Evolutionary conservation across 2,888 invertebrate genomes (phyloP).

Genomic region (Lacanobia wlatinum): DNA sequence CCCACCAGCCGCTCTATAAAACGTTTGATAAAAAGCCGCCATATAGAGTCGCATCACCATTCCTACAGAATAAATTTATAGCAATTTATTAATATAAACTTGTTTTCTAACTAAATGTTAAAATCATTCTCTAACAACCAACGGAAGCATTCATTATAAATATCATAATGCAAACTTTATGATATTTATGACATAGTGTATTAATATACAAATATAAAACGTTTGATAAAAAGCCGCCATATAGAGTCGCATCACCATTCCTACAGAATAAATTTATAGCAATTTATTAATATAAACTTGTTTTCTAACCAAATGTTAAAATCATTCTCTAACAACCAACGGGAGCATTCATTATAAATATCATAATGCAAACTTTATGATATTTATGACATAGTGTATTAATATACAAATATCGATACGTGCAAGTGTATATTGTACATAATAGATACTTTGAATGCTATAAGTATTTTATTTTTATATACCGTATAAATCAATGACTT

Average conservation of each 20-base stretch:
- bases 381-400: not conserved
- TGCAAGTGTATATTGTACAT: too few species aligned
- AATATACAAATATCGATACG: too few species aligned
- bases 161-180: constrained; percentile 1
- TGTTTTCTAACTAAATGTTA: not conserved
- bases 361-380: not conserved
- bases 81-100: too few species aligned
- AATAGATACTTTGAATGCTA: not conserved
- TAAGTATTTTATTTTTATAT: not conserved
- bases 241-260: not conserved
- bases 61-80: too few species aligned
- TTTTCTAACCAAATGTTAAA: not conserved
- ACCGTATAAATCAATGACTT: not conserved
- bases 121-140: constrained; percentile 2
- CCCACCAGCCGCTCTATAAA: not conserved
- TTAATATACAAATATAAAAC: too few species aligned
- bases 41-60: too few species aligned
- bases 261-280: too few species aligned
- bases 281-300: too few species aligned
- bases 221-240: too few species aligned
- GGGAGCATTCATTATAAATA: not conserved
- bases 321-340: constrained; percentile 2
- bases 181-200: not conserved
- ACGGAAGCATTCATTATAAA: not conserved
- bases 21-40: not conserved